Evolutionary conservation across 2,797 vertebrate genomes (phyloP), one percentile per base, ranked within the genome.

Genomic region (Gadopsis marmoratus): DNA sequence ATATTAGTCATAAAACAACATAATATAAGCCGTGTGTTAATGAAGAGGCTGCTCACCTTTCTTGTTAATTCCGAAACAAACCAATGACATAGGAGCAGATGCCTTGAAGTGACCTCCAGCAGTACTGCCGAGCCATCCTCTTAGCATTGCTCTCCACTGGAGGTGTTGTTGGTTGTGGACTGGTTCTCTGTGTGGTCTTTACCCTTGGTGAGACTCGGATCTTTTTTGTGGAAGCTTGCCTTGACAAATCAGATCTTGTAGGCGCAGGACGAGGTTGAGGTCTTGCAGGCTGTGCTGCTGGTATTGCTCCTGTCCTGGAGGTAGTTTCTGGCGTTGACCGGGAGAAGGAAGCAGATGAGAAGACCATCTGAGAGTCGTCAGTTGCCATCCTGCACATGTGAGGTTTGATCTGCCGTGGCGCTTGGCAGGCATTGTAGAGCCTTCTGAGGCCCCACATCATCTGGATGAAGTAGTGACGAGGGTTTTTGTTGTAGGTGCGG

Each of bases 91-190:
- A 96, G 59, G 95, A 83, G 71, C 96, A 97, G 75, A 96, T 62
- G 14, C 90, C 90, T 2, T 94, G 93, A n/a, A 97, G 88, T 1
- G 96, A 96, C 71, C 93, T 94, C 96, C 96, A 97, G 86, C 97
- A 97, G 73, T 96, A 91, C 17, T 95, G 89, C 70, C 76, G 89
- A 26, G 96, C 95, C 72, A 95, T 81, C 81, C 83, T 95, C 91
- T 92, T 93, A 3, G 95, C 91, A 19, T 92, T 83, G 0, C 86
- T 93, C 69, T 94, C 93, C 1, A 67, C 82, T 0, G 78, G 39
- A 1, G 89, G 8, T 8, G 76, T 69, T 0, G 86, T 68, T 2
- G 91, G 71, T 51, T 60, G 66, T 14, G 78, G 16, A 10, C 47
- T 21, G 8, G 85, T 39, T 58, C 39, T 78, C 63, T 65, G 84